Evolutionary conservation across 2,888 invertebrate genomes (phyloP).

Genomic region (Heterodera filipjevi): DNA sequence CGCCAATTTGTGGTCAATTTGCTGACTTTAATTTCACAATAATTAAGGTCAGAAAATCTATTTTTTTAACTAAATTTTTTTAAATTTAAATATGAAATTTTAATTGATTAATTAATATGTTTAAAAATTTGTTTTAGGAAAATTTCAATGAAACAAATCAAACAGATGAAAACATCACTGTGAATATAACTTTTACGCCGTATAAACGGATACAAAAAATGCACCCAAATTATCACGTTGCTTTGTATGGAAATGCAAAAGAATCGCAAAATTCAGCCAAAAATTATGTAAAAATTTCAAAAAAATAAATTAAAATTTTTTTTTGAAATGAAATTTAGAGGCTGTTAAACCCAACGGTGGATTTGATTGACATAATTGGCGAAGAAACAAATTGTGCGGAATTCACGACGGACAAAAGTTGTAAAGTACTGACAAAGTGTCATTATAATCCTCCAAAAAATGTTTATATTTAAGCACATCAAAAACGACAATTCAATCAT

Average conservation of each 20-base stretch:
- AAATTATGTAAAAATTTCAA: constrained; percentile 5
- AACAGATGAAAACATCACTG: constrained; percentile 42
- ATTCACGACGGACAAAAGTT: constrained; percentile 42
- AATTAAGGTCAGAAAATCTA: constrained; percentile 32
- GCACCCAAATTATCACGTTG: constrained; percentile 53
- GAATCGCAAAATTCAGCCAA: constrained; percentile 1
- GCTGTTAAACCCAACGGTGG: constrained; percentile 47
- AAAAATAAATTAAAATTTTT: constrained; percentile 36
- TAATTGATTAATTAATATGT: background rate
- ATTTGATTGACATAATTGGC: constrained; percentile 51
- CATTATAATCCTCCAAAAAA: background rate
- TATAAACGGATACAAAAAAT: constrained; percentile 27
- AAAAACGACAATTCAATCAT: constrained; percentile 39
- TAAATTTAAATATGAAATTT: background rate
- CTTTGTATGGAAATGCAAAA: constrained; percentile 54
- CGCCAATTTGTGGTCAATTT: constrained; percentile 54
- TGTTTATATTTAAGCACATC: constrained; percentile 18
- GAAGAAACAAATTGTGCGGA: constrained; percentile 46
- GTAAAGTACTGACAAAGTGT: constrained; percentile 38
- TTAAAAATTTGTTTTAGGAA: background rate
- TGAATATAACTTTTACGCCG: constrained; percentile 56
- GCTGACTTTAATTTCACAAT: constrained; percentile 31
- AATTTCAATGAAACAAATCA: background rate
- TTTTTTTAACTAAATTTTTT: no score
- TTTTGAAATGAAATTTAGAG: constrained; percentile 7